phyloP scores from a whole-genome alignment of 2,888 invertebrate species.

The Julus scandinavius region DNA sequence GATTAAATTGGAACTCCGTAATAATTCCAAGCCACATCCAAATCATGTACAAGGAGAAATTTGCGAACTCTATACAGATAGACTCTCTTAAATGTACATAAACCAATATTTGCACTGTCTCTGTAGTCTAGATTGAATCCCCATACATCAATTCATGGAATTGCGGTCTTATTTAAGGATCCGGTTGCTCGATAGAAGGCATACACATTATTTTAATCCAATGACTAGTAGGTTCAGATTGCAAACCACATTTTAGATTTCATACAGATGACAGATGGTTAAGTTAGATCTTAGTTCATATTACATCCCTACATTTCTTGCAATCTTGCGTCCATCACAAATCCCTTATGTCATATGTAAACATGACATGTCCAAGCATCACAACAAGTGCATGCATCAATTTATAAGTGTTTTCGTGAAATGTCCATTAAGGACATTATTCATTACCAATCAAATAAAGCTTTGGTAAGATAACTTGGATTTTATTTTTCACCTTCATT shows the following conservation, averaged over 20 bases:
- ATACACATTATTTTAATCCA: not conserved
- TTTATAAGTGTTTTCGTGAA: too few species aligned
- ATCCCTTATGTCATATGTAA: too few species aligned
- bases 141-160: not conserved
- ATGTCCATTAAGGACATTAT: too few species aligned
- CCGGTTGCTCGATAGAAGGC: not conserved
- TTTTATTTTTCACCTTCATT: too few species aligned
- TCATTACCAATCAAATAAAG: too few species aligned
- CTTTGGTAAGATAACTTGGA: too few species aligned
- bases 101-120: conserved; percentile 28
- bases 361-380: too few species aligned
- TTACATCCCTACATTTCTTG: too few species aligned
- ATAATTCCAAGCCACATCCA: not conserved
- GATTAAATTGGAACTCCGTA: not conserved
- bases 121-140: not conserved
- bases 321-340: too few species aligned
- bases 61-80: not conserved
- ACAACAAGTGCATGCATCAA: too few species aligned
- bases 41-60: not conserved
- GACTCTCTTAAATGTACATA: not conserved
- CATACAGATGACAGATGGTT: not conserved
- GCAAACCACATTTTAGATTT: conserved; percentile 2
- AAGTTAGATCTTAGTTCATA: not conserved
- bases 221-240: not conserved
- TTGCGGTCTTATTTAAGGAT: not conserved